These are phyloP conservation scores for Mimachlamys varia DNA, from an alignment of 2,888 invertebrate species.

Conservation along the genomic window DNA sequence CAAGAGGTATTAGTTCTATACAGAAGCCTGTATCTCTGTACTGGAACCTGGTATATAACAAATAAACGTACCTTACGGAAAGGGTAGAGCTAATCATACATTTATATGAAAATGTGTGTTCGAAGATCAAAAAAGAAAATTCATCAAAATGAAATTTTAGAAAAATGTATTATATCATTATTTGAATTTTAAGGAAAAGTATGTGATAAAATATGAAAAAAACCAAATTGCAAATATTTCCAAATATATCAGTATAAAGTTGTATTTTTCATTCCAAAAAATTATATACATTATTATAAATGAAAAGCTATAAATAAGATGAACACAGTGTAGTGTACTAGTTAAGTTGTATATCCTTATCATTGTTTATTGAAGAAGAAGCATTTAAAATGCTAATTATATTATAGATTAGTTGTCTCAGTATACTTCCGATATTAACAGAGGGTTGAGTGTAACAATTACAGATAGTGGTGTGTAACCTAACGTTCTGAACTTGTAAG, in stretches of 20 bases:
- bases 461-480: slow-evolving; percentile 8
- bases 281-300: neutral
- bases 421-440: slow-evolving; percentile 14
- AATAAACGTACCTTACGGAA: neutral
- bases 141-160: neutral
- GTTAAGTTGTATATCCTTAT: neutral
- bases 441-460: neutral
- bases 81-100: neutral
- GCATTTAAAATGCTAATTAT: slow-evolving; percentile 1
- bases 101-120: neutral
- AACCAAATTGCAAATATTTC: neutral
- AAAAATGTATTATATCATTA: neutral
- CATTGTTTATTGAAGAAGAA: neutral
- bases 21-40: neutral
- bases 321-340: neutral
- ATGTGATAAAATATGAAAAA: neutral
- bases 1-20: neutral
- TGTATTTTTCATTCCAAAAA: slow-evolving; percentile 24
- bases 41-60: neutral
- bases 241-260: neutral
- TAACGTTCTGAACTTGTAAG: neutral
- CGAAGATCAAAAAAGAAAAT: neutral
- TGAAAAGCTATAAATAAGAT: neutral
- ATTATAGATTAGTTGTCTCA: slow-evolving; percentile 23
- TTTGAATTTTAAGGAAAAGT: neutral